These are phyloP conservation scores for Trissolcus basalis DNA, from an alignment of 1,140 invertebrate species.

Conservation along the genomic window DNA sequence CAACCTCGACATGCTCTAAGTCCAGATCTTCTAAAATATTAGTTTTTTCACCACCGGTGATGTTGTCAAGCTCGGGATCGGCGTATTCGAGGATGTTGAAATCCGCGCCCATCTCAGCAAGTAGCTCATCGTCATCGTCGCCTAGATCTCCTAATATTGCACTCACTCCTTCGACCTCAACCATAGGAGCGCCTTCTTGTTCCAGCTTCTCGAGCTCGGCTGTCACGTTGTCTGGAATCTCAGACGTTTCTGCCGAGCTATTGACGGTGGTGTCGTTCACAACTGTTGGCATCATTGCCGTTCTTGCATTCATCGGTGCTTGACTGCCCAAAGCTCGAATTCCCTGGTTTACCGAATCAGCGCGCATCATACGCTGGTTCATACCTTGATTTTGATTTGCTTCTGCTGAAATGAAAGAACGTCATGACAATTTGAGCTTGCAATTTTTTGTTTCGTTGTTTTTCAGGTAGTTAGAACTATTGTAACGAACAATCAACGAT, in stretches of 20 bases:
- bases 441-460: not conserved
- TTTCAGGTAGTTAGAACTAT: no score
- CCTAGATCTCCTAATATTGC: conserved; percentile 88
- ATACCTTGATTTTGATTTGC: conserved; percentile 66
- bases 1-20: conserved; percentile 82
- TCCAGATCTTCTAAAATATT: conserved; percentile 88
- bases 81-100: conserved; percentile 97
- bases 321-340: conserved; percentile 64
- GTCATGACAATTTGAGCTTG: no score
- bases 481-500: no score
- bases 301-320: conserved; percentile 62
- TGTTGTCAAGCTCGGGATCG: conserved; percentile 92
- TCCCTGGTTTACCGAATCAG: conserved; percentile 67
- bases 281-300: conserved; percentile 64
- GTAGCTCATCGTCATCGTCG: conserved; percentile 90
- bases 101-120: conserved; percentile 92
- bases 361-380: conserved; percentile 65
- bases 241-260: conserved; percentile 71
- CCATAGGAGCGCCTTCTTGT: conserved; percentile 81
- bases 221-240: conserved; percentile 88
- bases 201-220: conserved; percentile 87
- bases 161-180: conserved; percentile 84
- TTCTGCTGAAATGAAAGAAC: conserved; percentile 57
- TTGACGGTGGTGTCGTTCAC: conserved; percentile 65
- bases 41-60: conserved; percentile 83